Base-by-base conservation (phyloP, 2,888 invertebrate species). In the Caenorhabditis imperialis region DNA sequence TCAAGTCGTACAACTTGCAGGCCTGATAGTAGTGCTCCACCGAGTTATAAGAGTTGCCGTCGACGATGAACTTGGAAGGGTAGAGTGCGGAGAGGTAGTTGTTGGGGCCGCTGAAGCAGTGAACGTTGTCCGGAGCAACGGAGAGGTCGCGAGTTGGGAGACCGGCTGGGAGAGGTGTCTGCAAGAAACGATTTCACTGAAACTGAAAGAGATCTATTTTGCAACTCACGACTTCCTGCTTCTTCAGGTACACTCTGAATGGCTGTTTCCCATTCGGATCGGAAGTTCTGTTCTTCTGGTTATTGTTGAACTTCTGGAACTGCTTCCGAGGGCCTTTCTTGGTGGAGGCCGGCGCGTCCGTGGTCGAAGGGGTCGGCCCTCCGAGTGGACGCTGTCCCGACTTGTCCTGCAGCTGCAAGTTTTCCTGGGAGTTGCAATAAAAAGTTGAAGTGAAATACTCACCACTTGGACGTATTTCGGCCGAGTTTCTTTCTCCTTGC, bases 1-100 rank as follows among this genome's bases (percentile, higher is more conserved):
- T 72, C 42, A 84, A 67, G 22, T 73, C 74, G 60, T 75, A 84
- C 44, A 84, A 27, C 45, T 82, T 83, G 63, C 83, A 83, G 1
- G 82, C 81, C 47, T 82, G 79, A 75, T 86, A 86, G 75, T 86
- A 86, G 58, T 86, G 85, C 63, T 86, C 86, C 1, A 86, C 85
- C 1, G 83, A 80, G 23, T 73, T 79, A 69, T 86, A 86, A 7
- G 55, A 47, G 58, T 79, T 60, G 23, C 82, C 83, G 47, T 85
- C 82, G 30, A 85, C 77, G 2, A 33, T 42, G 14, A 84, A 48
- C 7, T 35, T 42, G 2, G 44, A 44, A 6, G 63, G 51, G 40
- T 62, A 75, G 12, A 75, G 45, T 7, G 70, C 70, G 0, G 70
- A 70, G 2, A 75, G 50, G 20, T 33, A 71, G 23, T 75, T 14